These are phyloP conservation scores for Propithecus perrieri DNA, from an alignment of 2,797 vertebrate genomes.

Conservation along the genomic window DNA sequence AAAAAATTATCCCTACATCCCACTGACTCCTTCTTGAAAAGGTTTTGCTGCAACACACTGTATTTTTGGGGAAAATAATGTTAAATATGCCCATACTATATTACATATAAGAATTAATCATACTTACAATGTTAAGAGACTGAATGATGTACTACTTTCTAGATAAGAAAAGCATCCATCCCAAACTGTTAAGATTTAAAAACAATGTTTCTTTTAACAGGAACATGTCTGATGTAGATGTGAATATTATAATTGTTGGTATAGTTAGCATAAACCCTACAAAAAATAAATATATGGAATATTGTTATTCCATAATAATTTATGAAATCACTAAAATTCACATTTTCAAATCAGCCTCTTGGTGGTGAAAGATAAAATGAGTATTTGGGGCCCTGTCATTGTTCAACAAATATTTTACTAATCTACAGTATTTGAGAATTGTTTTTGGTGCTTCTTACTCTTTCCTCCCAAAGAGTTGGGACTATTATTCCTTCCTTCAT, in stretches of 20 bases:
- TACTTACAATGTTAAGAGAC: neutral
- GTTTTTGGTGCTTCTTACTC: neutral
- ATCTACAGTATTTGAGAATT: neutral
- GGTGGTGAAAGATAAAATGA: neutral
- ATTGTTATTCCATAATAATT: neutral
- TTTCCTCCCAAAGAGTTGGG: neutral
- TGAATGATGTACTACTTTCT: neutral
- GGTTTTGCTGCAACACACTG: neutral
- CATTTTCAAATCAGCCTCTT: neutral
- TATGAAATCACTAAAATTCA: neutral
- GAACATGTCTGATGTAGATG: neutral
- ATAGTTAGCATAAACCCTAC: neutral
- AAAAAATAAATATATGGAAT: slow-evolving; percentile 1
- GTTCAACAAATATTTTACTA: neutral
- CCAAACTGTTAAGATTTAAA: neutral
- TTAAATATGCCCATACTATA: neutral
- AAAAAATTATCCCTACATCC: neutral
- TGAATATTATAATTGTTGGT: neutral
- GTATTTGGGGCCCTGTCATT: neutral
- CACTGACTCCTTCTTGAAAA: neutral
- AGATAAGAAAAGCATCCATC: neutral
- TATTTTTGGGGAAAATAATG: neutral
- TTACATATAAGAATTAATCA: neutral
- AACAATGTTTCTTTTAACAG: slow-evolving; percentile 27
- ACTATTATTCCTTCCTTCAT: neutral